Percentiles rank a stretch among this genome's conserved stretches.
Evolutionary conservation across 2,113 vertebrate genomes (phyloP).

Genomic region (Gambusia affinis): DNA sequence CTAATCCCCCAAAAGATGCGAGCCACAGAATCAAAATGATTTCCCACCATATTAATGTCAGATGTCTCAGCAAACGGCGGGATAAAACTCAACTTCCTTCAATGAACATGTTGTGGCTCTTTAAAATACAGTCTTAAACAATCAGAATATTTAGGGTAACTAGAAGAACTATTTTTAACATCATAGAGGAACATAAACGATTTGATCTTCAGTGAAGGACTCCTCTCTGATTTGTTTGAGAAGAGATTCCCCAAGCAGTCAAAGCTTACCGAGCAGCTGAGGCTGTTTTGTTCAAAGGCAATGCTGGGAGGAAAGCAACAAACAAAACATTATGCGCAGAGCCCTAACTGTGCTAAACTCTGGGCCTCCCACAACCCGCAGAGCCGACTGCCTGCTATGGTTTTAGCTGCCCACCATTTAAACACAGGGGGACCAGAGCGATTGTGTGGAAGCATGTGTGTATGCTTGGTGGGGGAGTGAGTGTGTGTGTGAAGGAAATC

Average conservation of each 20-base stretch:
- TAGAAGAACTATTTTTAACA: too few relatives aligned
- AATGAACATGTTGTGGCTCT: neutral
- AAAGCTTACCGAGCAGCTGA: neutral
- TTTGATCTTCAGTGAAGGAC: neutral
- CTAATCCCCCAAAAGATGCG: conserved; percentile 19
- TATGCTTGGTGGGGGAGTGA: neutral
- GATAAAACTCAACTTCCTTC: neutral
- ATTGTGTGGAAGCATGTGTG: conserved; percentile 18
- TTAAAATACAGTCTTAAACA: neutral
- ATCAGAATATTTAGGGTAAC: too few relatives aligned
- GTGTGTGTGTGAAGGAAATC: conserved; percentile 65
- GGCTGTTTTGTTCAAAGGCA: conserved; percentile 19
- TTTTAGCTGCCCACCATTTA: conserved; percentile 49
- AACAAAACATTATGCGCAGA: conserved; percentile 58
- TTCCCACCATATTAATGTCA: conserved; percentile 67
- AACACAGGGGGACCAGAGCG: conserved; percentile 26
- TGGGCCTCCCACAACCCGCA: conserved; percentile 35
- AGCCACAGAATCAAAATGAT: conserved; percentile 58
- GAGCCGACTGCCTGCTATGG: conserved; percentile 14
- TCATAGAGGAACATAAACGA: too few relatives aligned
- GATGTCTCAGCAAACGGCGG: neutral
- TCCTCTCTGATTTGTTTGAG: neutral
- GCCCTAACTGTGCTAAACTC: conserved; percentile 42
- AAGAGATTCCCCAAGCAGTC: conserved; percentile 21
- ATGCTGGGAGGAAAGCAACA: conserved; percentile 49